phyloP scores from a whole-genome alignment of 1,140 invertebrate species.

The Nilaparvata lugens region DNA sequence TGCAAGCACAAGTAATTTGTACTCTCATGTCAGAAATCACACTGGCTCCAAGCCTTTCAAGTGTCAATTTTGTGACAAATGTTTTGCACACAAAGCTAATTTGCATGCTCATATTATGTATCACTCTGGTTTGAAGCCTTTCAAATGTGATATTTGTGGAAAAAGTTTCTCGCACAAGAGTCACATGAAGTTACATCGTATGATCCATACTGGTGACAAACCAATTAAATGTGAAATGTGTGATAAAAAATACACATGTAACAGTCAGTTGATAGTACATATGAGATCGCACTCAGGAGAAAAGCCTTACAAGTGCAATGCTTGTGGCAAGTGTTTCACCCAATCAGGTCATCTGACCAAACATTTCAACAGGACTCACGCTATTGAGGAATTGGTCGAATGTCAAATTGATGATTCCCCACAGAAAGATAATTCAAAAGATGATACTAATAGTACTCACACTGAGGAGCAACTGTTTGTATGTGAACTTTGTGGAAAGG shows the following conservation, averaged over 20 bases:
- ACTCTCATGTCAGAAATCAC: no score
- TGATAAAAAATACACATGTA: conserved; percentile 33
- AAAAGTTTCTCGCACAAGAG: conserved; percentile 56
- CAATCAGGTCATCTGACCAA: conserved; percentile 61
- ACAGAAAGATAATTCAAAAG: no score
- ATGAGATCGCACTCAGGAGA: conserved; percentile 38
- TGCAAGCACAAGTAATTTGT: no score
- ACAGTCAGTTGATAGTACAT: conserved; percentile 27
- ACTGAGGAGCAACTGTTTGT: no score
- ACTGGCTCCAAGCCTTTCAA: no score
- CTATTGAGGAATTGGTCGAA: no score
- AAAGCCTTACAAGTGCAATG: conserved; percentile 36
- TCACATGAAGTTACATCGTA: conserved; percentile 32
- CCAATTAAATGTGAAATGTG: conserved; percentile 34
- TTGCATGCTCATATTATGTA: conserved; percentile 25
- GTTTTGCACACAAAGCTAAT: no score
- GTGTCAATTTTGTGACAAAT: no score
- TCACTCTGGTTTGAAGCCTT: conserved; percentile 62
- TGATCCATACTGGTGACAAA: conserved; percentile 35
- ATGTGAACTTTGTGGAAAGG: no score
- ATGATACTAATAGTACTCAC: no score
- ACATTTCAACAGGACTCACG: conserved; percentile 53
- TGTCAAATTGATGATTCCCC: no score
- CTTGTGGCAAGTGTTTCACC: conserved; percentile 33
- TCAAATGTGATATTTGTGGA: conserved; percentile 59